Conservation (phyloP, 2,797 vertebrate genomes). For the Gobio occitaniae region DNA sequence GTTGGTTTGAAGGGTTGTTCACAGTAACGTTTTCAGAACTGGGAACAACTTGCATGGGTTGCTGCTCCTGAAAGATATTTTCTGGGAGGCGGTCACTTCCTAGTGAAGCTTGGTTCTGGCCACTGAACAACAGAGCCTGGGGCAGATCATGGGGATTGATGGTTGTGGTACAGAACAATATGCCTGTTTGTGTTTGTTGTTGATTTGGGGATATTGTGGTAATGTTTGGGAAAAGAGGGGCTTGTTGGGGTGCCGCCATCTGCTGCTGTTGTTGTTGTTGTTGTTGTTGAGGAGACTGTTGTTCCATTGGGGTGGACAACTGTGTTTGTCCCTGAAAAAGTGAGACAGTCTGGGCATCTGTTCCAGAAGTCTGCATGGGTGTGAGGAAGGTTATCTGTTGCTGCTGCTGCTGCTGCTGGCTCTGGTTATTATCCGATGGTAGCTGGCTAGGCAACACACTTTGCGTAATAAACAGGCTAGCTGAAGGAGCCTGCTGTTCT, state of each 20-base stretch:
- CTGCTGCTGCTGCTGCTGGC: slow-evolving; percentile 72
- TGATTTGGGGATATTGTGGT: slow-evolving; percentile 74
- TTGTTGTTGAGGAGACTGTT: slow-evolving; percentile 77
- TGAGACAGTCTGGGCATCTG: slow-evolving; percentile 85
- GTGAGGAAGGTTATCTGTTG: slow-evolving; percentile 85
- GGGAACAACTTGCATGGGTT: slow-evolving; percentile 94
- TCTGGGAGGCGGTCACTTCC: slow-evolving; percentile 70
- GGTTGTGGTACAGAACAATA: slow-evolving; percentile 88
- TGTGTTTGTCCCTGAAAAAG: slow-evolving; percentile 84
- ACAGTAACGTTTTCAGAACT: slow-evolving; percentile 82
- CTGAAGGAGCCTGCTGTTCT: slow-evolving; percentile 84
- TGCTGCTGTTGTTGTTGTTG: slow-evolving; percentile 67
- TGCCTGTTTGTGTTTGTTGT: slow-evolving; percentile 80
- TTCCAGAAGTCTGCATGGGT: slow-evolving; percentile 86
- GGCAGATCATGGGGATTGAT: slow-evolving; percentile 83
- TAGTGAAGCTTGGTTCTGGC: slow-evolving; percentile 80
- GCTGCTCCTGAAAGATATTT: slow-evolving; percentile 94
- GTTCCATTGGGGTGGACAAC: slow-evolving; percentile 81
- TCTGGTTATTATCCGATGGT: slow-evolving; percentile 82
- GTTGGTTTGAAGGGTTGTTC: slow-evolving; percentile 67
- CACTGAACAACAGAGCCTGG: slow-evolving; percentile 81
- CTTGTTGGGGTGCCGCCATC: slow-evolving; percentile 74
- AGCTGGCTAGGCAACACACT: slow-evolving; percentile 80
- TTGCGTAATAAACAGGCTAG: slow-evolving; percentile 88
- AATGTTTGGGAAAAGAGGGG: slow-evolving; percentile 78